Evolutionary conservation across 1,140 invertebrate genomes (phyloP).

Genomic region (Zaprionus kolodkinae): DNA sequence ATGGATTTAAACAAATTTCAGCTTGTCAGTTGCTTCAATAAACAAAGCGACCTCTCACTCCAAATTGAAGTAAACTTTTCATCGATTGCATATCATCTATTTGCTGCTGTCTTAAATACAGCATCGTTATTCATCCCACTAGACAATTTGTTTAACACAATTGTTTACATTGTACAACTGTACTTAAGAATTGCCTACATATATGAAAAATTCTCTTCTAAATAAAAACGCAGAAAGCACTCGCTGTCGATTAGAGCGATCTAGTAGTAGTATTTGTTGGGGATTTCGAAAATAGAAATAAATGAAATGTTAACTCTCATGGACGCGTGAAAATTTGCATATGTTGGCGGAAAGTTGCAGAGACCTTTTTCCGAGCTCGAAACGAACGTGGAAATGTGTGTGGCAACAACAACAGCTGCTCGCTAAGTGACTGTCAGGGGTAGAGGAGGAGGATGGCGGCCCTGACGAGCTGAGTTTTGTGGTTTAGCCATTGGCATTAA

Average conservation of each 20-base stretch:
- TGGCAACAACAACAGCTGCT: slow-evolving; percentile 49
- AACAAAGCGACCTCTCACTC: neutral
- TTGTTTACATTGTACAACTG: slow-evolving; percentile 16
- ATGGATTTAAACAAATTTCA: no score
- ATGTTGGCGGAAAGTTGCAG: slow-evolving; percentile 70
- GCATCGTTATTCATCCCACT: neutral
- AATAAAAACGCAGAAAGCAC: neutral
- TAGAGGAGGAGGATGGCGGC: slow-evolving; percentile 17
- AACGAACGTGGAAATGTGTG: slow-evolving; percentile 6
- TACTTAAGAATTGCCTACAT: neutral
- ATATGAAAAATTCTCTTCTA: neutral
- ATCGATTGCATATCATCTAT: neutral
- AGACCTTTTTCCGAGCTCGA: slow-evolving; percentile 18
- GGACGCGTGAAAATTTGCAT: slow-evolving; percentile 77
- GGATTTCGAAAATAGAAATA: slow-evolving; percentile 40
- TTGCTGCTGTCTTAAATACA: no score
- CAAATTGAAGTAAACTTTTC: neutral
- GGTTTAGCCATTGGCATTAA: slow-evolving; percentile 56
- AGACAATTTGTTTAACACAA: neutral
- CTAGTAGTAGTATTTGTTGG: neutral
- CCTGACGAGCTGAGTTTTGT: slow-evolving; percentile 23
- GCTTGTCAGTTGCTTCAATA: no score
- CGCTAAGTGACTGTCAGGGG: slow-evolving; percentile 54
- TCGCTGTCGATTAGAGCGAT: neutral
- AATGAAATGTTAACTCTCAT: slow-evolving; percentile 23